Conservation (phyloP, 2,888 invertebrate species). For the Andrena haemorrhoa region DNA sequence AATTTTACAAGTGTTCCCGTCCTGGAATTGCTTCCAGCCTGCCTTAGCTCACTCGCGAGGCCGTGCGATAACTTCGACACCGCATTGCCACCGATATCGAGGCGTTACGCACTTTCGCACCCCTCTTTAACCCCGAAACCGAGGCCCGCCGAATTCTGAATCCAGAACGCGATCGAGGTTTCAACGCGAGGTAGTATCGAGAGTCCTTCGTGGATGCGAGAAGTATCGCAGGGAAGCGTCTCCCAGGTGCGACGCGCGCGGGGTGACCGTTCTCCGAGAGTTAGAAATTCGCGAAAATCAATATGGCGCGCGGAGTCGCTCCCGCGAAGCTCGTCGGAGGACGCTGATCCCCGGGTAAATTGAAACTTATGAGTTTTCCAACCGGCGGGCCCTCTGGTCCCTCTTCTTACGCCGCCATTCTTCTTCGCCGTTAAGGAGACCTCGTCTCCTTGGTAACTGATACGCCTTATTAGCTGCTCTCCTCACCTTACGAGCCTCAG, state of each 20-base stretch:
- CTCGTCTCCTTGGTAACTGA: conserved; percentile 81
- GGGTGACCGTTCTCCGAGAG: conserved; percentile 36
- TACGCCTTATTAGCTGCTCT: conserved; percentile 79
- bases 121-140: no score
- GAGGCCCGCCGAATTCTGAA: no score
- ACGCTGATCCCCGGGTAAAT: conserved; percentile 83
- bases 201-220: no score
- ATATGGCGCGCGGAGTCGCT: conserved; percentile 71
- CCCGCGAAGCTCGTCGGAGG: conserved; percentile 76
- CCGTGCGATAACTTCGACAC: not conserved
- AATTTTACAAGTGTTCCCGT: conserved; percentile 26
- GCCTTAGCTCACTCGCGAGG: no score
- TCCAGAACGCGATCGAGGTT: no score
- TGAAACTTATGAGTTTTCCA: conserved; percentile 85
- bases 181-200: no score
- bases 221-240: not conserved
- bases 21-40: conserved; percentile 8
- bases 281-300: conserved; percentile 73
- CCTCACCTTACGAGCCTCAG: conserved; percentile 73
- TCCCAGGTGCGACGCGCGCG: not conserved
- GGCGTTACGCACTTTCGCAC: no score
- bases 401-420: conserved; percentile 78
- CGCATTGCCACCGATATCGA: no score
- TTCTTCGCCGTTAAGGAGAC: conserved; percentile 80
- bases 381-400: conserved; percentile 65